Percentiles rank a stretch among this genome's conserved stretches.
Evolutionary conservation across 2,888 invertebrate species (phyloP).

Genomic region (Philopedon plagiatum): DNA sequence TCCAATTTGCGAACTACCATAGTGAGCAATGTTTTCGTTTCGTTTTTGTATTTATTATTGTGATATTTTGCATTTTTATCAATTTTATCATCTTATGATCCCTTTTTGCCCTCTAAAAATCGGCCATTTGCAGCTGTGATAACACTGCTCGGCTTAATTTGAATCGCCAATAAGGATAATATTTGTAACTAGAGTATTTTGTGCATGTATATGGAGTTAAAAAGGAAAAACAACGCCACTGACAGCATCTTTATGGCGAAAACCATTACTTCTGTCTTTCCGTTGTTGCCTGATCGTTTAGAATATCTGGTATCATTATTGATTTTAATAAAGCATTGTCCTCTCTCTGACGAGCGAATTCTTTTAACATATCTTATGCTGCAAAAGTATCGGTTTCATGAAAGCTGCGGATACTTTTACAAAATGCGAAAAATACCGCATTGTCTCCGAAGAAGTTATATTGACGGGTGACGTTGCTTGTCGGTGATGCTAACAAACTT

Average conservation of each 20-base stretch:
- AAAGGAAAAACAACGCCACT: neutral
- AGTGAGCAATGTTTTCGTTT: too few species aligned
- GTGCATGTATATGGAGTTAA: neutral
- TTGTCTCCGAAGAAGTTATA: slow-evolving; percentile 47
- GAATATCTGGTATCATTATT: slow-evolving; percentile 49
- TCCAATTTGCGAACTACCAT: too few species aligned
- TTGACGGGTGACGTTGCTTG: slow-evolving; percentile 46
- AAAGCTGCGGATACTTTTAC: slow-evolving; percentile 45
- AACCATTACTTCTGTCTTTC: slow-evolving; percentile 25
- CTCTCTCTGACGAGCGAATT: slow-evolving; percentile 44
- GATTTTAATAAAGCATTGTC: slow-evolving; percentile 52
- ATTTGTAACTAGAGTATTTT: neutral
- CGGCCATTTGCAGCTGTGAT: too few species aligned
- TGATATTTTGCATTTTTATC: too few species aligned
- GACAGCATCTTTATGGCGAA: neutral
- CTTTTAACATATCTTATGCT: slow-evolving; percentile 50
- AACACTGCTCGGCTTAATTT: too few species aligned
- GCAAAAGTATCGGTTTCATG: slow-evolving; percentile 47
- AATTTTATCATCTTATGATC: too few species aligned
- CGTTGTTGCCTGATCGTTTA: slow-evolving; percentile 11
- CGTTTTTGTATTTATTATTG: too few species aligned
- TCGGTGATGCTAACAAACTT: slow-evolving; percentile 25
- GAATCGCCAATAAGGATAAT: too few species aligned
- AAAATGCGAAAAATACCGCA: slow-evolving; percentile 50
- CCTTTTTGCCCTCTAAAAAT: too few species aligned